Evolutionary conservation across 1,140 invertebrate genomes (phyloP).

Genomic region (Drosophila bocki): DNA sequence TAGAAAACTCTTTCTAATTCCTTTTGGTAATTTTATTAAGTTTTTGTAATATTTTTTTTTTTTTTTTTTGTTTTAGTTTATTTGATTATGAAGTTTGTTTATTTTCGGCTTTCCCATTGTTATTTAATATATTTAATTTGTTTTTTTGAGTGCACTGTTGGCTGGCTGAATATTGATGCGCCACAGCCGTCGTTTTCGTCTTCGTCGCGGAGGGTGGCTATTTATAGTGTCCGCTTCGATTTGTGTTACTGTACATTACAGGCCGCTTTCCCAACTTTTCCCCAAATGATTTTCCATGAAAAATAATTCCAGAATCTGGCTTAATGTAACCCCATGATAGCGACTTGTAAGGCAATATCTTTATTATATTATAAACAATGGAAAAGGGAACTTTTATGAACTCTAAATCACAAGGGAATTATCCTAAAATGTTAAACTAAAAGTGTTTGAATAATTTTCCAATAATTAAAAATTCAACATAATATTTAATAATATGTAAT

Average conservation of each 20-base stretch:
- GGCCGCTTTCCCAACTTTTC: constrained; percentile 25
- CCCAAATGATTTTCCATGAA: background rate
- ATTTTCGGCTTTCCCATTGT: background rate
- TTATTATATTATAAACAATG: background rate
- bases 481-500: background rate
- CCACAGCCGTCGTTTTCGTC: constrained; percentile 61
- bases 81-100: no score
- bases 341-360: constrained; percentile 1
- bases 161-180: constrained; percentile 61
- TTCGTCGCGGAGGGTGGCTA: constrained; percentile 69
- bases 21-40: background rate
- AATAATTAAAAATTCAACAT: background rate
- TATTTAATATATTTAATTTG: background rate
- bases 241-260: constrained; percentile 74
- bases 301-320: constrained; percentile 20
- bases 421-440: background rate
- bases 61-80: no score
- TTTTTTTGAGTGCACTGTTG: background rate
- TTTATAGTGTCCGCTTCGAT: constrained; percentile 78
- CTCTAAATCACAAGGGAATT: background rate
- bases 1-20: no score
- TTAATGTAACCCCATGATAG: constrained; percentile 8
- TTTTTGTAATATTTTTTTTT: background rate
- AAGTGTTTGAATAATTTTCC: no score
- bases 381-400: background rate